Conservation (phyloP, 2,888 invertebrate genomes). For the Epirrhoe alternata region DNA sequence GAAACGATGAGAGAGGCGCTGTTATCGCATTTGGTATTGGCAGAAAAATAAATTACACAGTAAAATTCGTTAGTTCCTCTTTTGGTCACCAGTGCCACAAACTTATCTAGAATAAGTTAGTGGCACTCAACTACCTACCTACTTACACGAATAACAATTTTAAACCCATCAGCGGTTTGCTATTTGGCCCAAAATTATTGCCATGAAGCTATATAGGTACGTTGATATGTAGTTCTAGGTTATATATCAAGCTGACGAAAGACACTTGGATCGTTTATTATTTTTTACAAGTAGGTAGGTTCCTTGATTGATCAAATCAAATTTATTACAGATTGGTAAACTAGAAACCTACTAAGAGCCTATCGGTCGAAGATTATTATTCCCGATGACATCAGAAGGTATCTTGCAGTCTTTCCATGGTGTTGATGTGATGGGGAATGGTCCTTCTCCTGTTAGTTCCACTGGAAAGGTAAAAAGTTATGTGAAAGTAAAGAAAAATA, state of each 20-base stretch:
- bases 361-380: conserved; percentile 67
- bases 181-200: neutral
- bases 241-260: too few relatives aligned
- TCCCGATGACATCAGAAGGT: conserved; percentile 75
- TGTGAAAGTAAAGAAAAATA: too few relatives aligned
- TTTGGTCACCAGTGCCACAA: too few relatives aligned
- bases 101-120: too few relatives aligned
- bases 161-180: neutral
- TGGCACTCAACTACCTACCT: too few relatives aligned
- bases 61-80: too few relatives aligned
- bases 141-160: neutral
- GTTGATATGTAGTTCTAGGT: neutral
- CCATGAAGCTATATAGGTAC: too few relatives aligned
- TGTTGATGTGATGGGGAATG: conserved; percentile 65
- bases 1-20: neutral
- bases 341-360: conserved; percentile 47
- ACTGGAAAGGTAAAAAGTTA: conserved; percentile 55
- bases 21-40: too few relatives aligned
- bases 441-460: conserved; percentile 68
- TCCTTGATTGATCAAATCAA: too few relatives aligned
- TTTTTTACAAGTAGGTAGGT: too few relatives aligned
- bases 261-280: too few relatives aligned
- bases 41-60: too few relatives aligned
- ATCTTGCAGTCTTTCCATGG: conserved; percentile 76
- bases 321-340: neutral